These are phyloP conservation scores for Acleris literana DNA, from an alignment of 2,888 invertebrate species.

Conservation along the genomic window DNA sequence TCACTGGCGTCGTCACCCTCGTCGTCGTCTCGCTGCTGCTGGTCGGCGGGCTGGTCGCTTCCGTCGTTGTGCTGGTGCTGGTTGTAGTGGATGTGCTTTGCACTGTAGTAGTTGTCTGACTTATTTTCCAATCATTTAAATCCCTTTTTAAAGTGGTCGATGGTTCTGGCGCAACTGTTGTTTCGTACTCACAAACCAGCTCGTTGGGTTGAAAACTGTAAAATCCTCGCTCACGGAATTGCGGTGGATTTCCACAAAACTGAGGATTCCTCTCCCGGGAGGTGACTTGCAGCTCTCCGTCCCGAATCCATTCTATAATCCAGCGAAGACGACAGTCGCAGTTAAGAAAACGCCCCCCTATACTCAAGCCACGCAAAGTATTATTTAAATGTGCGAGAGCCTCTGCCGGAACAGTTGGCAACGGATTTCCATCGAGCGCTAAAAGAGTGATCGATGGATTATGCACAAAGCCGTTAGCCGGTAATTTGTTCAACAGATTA, in stretches of 20 bases:
- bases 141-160: constrained; percentile 51
- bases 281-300: constrained; percentile 94
- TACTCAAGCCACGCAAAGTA: constrained; percentile 92
- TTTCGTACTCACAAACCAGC: constrained; percentile 83
- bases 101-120: constrained; percentile 41
- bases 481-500: constrained; percentile 92
- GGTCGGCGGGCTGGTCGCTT: constrained; percentile 46
- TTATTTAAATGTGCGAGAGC: constrained; percentile 91
- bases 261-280: constrained; percentile 96
- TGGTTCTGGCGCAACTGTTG: constrained; percentile 53
- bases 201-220: constrained; percentile 93
- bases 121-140: constrained; percentile 54
- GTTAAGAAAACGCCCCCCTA: constrained; percentile 93
- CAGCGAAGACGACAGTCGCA: constrained; percentile 95
- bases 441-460: constrained; percentile 93
- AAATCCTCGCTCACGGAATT: constrained; percentile 92
- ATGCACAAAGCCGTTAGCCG: constrained; percentile 90
- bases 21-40: constrained; percentile 51
- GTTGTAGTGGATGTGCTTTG: constrained; percentile 48
- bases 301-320: constrained; percentile 95
- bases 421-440: constrained; percentile 95
- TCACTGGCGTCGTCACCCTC: constrained; percentile 50
- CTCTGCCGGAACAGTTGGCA: constrained; percentile 91
- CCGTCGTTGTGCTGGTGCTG: constrained; percentile 47
- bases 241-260: constrained; percentile 93